These are phyloP conservation scores for Megalops cyprinoides DNA, from an alignment of 2,797 vertebrate species.

Conservation along the genomic window DNA sequence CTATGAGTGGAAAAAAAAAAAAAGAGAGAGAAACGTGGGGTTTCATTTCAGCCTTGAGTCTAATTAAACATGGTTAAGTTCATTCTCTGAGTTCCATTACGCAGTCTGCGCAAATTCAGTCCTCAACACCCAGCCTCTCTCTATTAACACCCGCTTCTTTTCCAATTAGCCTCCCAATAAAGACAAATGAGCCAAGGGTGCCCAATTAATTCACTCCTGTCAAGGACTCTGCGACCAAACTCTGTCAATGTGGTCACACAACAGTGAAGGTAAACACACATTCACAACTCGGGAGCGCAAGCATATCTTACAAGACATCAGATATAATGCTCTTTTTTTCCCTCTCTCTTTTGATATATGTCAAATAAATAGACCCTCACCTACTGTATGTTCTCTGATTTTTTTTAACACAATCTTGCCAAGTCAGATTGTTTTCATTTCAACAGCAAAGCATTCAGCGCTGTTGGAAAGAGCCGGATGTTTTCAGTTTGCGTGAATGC, in stretches of 20 bases:
- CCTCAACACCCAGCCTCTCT: constrained; percentile 54
- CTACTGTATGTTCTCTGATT: background rate
- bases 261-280: constrained; percentile 29
- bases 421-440: background rate
- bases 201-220: constrained; percentile 84
- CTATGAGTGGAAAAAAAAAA: constrained; percentile 48
- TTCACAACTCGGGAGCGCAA: background rate
- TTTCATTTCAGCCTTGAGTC: constrained; percentile 59
- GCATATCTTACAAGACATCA: background rate
- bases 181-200: constrained; percentile 83
- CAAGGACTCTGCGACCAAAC: constrained; percentile 76
- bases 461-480: background rate
- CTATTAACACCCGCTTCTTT: constrained; percentile 86
- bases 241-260: constrained; percentile 60
- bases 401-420: constrained; percentile 2
- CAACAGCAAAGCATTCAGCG: background rate
- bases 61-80: constrained; percentile 81
- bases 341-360: background rate
- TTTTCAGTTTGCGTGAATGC: constrained; percentile 10
- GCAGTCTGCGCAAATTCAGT: constrained; percentile 12
- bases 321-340: background rate
- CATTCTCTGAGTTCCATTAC: constrained; percentile 38
- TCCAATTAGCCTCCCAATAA: constrained; percentile 86
- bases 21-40: constrained; percentile 46
- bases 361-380: background rate